Percentiles rank a stretch among this genome's conserved stretches.
These are phyloP conservation scores for Willowsia nigromaculata DNA, from an alignment of 2,888 invertebrate species.

Conservation along the genomic window DNA sequence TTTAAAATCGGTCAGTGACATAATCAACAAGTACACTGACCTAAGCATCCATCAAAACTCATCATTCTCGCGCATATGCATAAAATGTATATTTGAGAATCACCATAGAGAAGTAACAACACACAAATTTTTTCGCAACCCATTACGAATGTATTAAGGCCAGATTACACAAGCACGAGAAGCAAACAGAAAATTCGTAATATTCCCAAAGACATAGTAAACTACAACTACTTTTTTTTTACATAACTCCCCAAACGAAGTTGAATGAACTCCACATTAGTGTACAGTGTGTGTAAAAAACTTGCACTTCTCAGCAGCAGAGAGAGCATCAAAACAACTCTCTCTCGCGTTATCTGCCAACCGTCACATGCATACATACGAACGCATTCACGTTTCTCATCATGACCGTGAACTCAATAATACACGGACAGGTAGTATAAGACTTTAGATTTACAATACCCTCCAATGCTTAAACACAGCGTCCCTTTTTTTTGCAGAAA, in stretches of 20 bases:
- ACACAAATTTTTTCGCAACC: background rate
- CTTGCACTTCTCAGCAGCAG: background rate
- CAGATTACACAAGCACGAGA: background rate
- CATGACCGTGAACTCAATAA: conserved; percentile 68
- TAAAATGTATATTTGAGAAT: background rate
- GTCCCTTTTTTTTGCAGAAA: too few species aligned
- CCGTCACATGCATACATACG: conserved; percentile 13
- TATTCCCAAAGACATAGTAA: conserved; percentile 49
- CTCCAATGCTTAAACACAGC: too few species aligned
- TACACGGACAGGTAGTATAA: background rate
- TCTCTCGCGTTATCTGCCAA: conserved; percentile 57
- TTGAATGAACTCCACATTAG: background rate
- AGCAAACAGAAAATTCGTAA: background rate
- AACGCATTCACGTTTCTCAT: conserved; percentile 15
- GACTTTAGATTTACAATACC: too few species aligned
- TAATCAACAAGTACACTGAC: conserved; percentile 60
- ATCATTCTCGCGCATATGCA: background rate
- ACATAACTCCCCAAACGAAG: background rate
- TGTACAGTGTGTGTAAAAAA: too few species aligned
- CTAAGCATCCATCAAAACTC: conserved; percentile 27
- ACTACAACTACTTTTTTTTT: background rate
- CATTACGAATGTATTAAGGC: conserved; percentile 56
- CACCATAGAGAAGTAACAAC: background rate
- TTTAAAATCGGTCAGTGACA: conserved; percentile 57
- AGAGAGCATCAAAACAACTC: conserved; percentile 32